Evolutionary conservation across 2,113 vertebrate genomes (phyloP).

Genomic region (Poecilia latipinna): DNA sequence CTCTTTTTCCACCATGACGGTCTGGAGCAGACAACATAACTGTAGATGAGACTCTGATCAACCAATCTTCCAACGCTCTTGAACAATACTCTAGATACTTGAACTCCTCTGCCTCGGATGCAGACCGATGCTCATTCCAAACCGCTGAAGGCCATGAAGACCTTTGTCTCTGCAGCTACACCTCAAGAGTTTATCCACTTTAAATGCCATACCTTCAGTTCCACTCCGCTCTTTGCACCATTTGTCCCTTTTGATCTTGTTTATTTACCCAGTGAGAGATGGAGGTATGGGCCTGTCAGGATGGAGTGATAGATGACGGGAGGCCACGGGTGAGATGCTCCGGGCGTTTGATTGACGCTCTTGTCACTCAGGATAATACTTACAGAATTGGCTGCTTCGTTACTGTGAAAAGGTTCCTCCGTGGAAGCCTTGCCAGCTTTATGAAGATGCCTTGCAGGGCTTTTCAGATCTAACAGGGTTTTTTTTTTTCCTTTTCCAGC

Average conservation of each 20-base stretch:
- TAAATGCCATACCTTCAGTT: conserved; percentile 60
- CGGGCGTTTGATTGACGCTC: conserved; percentile 56
- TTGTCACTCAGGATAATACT: conserved; percentile 60
- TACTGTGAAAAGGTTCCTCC: conserved; percentile 38
- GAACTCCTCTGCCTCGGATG: neutral
- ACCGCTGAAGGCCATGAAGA: neutral
- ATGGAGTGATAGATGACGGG: conserved; percentile 64
- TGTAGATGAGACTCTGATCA: neutral
- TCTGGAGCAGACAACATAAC: neutral
- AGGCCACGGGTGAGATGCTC: conserved; percentile 61
- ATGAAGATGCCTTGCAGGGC: conserved; percentile 18
- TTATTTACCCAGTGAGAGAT: conserved; percentile 61
- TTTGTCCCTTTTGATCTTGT: conserved; percentile 36
- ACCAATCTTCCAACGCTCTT: neutral
- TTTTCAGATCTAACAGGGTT: conserved; percentile 25
- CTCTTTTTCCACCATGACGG: neutral
- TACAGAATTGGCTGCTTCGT: conserved; percentile 56
- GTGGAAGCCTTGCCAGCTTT: conserved; percentile 1
- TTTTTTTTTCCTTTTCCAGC: conserved; percentile 12
- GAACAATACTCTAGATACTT: neutral
- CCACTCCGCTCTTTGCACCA: conserved; percentile 15
- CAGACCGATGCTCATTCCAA: neutral
- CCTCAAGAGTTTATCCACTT: neutral
- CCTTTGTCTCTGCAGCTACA: too few species aligned
- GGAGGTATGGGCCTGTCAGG: conserved; percentile 37